Conservation (phyloP, 2,113 vertebrate species). For the Microcebus lehilahytsara region DNA sequence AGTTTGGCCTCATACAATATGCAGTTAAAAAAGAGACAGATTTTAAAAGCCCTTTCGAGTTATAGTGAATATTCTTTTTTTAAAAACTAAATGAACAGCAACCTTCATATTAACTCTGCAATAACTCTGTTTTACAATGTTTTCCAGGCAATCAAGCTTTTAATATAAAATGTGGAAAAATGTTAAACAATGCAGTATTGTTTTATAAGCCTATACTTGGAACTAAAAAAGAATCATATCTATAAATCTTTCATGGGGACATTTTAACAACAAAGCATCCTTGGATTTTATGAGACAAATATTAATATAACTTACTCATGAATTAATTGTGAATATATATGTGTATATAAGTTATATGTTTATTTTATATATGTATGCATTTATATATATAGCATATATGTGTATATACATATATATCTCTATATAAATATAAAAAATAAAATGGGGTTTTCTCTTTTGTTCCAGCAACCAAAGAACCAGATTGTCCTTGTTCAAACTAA, state of each 20-base stretch:
- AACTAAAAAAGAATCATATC: constrained; percentile 23
- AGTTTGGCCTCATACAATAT: neutral
- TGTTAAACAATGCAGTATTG: constrained; percentile 1
- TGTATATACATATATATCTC: neutral
- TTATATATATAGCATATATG: neutral
- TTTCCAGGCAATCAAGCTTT: constrained; percentile 27
- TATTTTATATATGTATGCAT: neutral
- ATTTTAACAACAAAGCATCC: neutral
- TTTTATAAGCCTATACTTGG: constrained; percentile 41
- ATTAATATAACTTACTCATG: neutral
- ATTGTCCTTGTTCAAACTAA: neutral
- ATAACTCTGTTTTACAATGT: neutral
- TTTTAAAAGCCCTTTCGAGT: neutral
- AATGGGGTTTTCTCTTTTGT: neutral
- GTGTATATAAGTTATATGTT: neutral
- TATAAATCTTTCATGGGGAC: neutral
- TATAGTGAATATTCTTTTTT: neutral
- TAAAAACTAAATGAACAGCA: neutral
- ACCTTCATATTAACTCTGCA: neutral
- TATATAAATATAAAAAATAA: neutral
- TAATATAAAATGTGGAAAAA: constrained; percentile 30
- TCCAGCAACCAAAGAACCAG: neutral
- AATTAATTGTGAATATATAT: neutral
- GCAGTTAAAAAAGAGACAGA: neutral
- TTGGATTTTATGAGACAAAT: constrained; percentile 2